phyloP scores from a whole-genome alignment of 1,140 invertebrate species.

The Lerema accius region DNA sequence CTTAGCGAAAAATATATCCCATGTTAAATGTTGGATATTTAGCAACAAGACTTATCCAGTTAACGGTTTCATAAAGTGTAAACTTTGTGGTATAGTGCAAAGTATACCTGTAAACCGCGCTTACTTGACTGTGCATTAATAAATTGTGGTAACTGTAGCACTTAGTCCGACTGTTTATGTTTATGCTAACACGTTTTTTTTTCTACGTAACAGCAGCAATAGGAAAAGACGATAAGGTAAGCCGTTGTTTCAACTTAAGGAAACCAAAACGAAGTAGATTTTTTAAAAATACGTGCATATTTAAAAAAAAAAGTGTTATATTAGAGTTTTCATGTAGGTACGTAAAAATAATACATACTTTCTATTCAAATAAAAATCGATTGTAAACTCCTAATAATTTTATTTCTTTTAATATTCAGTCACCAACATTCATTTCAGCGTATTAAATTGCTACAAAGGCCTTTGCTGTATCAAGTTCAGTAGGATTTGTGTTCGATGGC shows the following conservation, averaged over 20 bases:
- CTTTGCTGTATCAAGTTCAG: background rate
- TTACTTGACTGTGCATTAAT: background rate
- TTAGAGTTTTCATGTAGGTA: no score
- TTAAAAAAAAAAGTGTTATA: no score
- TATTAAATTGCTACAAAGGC: background rate
- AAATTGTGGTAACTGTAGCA: background rate
- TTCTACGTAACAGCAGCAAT: no score
- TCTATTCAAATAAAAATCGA: no score
- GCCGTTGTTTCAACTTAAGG: no score
- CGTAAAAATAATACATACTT: no score
- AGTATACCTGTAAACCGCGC: background rate
- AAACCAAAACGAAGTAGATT: no score
- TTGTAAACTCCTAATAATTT: background rate
- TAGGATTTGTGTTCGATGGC: background rate
- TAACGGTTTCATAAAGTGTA: background rate
- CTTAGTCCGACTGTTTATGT: no score
- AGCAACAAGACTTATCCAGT: background rate
- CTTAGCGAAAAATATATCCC: no score
- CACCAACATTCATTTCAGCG: background rate
- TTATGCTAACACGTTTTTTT: no score
- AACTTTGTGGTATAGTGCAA: background rate
- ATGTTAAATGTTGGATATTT: background rate
- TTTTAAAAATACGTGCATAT: no score
- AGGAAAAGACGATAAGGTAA: no score
- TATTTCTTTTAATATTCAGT: background rate